Evolutionary conservation across 2,888 invertebrate species (phyloP).

Genomic region (Julus scanicus): DNA sequence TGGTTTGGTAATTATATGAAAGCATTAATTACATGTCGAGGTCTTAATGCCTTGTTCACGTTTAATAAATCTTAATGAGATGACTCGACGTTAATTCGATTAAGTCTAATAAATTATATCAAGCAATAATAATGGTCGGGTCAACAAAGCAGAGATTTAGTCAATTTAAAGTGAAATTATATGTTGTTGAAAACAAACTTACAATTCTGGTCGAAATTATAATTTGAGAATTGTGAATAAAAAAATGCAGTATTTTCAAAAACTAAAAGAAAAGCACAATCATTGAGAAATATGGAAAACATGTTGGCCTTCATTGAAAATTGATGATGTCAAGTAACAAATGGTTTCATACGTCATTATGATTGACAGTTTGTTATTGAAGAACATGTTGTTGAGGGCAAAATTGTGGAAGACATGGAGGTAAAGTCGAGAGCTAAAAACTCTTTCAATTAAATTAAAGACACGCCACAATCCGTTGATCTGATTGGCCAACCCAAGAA

Average conservation of each 20-base stretch:
- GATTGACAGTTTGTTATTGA: background rate
- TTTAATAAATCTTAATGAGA: slow-evolving; percentile 10
- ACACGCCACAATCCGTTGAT: background rate
- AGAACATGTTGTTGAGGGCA: slow-evolving; percentile 6
- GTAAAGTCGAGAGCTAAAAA: background rate
- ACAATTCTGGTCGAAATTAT: too few relatives aligned
- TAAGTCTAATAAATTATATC: background rate
- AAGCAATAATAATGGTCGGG: background rate
- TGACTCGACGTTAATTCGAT: background rate
- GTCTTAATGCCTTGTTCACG: background rate
- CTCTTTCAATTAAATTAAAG: background rate
- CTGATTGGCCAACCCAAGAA: background rate
- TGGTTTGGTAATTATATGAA: background rate
- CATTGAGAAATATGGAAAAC: background rate
- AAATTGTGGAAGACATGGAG: background rate
- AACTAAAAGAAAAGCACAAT: background rate
- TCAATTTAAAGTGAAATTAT: background rate
- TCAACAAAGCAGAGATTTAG: background rate
- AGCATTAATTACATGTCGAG: background rate
- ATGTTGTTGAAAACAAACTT: background rate
- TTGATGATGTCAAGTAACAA: background rate
- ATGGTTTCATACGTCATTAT: background rate
- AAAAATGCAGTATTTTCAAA: background rate
- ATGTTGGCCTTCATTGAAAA: background rate
- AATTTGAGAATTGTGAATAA: background rate